phyloP scores from a whole-genome alignment of 2,797 vertebrate species.

The Adrianichthys oophorus region DNA sequence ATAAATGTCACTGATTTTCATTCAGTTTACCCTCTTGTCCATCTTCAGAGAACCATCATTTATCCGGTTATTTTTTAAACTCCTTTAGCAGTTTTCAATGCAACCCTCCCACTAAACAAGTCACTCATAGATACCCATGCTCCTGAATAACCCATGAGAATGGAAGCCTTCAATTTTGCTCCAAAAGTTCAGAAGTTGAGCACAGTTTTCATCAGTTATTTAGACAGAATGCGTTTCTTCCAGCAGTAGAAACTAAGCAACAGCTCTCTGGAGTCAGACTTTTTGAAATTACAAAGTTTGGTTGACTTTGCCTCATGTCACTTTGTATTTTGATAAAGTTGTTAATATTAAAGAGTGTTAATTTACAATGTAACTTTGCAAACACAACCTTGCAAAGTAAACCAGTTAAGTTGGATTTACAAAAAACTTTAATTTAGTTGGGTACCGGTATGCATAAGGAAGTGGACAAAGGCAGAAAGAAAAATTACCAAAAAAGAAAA shows the following conservation, averaged over 20 bases:
- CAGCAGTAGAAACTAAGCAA: constrained; percentile 8
- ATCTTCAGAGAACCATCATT: constrained; percentile 15
- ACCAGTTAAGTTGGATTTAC: no score
- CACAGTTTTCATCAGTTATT: constrained; percentile 7
- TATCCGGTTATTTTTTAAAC: constrained; percentile 4
- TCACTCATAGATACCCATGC: no score
- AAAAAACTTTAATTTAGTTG: no score
- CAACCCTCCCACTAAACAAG: no score
- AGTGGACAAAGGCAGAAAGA: no score
- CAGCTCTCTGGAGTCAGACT: not conserved
- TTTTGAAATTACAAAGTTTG: not conserved
- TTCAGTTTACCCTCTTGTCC: constrained; percentile 15
- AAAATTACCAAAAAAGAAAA: no score
- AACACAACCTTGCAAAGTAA: no score
- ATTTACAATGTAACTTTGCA: not conserved
- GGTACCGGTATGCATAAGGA: no score
- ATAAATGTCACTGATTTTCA: constrained; percentile 22
- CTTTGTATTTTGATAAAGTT: constrained; percentile 1
- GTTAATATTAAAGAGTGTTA: no score
- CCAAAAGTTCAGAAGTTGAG: not conserved
- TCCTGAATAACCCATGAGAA: no score
- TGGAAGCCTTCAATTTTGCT: no score
- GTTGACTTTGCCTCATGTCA: not conserved
- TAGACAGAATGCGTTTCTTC: constrained; percentile 7
- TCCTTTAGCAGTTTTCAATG: not conserved